phyloP scores from a whole-genome alignment of 37 sponge, comb jelly and placozoan species.

The Petrosia ficiformis region DNA sequence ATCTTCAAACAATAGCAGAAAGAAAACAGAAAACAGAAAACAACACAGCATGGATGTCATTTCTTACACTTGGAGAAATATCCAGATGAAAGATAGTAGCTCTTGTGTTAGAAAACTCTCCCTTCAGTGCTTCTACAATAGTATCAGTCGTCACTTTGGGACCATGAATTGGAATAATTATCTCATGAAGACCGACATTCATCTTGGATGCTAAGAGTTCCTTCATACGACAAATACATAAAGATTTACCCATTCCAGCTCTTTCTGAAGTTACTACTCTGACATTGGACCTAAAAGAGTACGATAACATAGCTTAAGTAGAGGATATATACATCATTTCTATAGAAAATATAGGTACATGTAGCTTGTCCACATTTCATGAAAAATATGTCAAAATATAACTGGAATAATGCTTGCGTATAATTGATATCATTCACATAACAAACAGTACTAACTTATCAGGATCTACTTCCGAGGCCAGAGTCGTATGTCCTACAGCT shows the following conservation, averaged over 20 bases:
- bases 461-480: conserved; percentile 36
- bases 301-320: too few species aligned
- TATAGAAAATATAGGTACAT: too few species aligned
- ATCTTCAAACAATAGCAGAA: too few species aligned
- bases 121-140: conserved; percentile 28
- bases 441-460: conserved; percentile 5
- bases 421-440: neutral
- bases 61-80: conserved; percentile 50
- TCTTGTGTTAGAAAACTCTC: neutral
- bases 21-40: neutral
- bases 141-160: conserved; percentile 38
- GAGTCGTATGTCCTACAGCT: too few species aligned
- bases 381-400: too few species aligned
- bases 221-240: conserved; percentile 45
- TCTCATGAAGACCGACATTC: neutral
- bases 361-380: too few species aligned
- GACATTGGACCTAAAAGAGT: conserved; percentile 40
- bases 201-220: conserved; percentile 5
- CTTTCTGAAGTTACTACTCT: conserved; percentile 54
- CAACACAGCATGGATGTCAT: neutral
- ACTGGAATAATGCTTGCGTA: neutral
- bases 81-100: conserved; percentile 48
- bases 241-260: conserved; percentile 78
- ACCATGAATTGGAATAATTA: conserved; percentile 55
- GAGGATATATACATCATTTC: too few species aligned